These are phyloP conservation scores for Botia kubotai DNA, from an alignment of 2,797 vertebrate species.

Conservation along the genomic window DNA sequence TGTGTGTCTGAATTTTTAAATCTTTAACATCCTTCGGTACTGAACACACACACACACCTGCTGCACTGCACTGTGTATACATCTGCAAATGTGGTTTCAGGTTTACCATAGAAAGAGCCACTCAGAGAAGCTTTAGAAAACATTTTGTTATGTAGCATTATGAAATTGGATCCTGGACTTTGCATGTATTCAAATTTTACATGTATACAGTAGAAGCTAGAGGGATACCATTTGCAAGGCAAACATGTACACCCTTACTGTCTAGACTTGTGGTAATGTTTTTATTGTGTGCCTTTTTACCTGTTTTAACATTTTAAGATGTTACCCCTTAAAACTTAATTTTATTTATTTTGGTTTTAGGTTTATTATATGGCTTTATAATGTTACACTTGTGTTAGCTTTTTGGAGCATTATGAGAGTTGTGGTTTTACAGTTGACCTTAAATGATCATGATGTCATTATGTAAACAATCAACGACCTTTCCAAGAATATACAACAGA, in stretches of 20 bases:
- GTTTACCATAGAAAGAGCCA: neutral
- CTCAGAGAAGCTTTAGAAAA: neutral
- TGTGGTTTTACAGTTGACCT: too few species aligned
- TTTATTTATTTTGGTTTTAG: neutral
- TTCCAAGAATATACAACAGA: neutral
- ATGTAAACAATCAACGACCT: neutral
- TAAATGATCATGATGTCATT: neutral
- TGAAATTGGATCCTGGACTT: constrained; percentile 9
- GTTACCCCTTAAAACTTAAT: neutral
- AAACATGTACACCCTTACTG: constrained; percentile 4
- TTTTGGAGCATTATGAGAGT: too few species aligned
- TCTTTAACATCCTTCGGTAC: neutral
- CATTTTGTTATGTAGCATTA: constrained; percentile 1
- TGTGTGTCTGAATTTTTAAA: neutral
- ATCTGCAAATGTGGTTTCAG: neutral
- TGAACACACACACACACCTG: neutral
- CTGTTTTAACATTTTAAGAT: too few species aligned
- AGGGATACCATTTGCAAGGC: constrained; percentile 11
- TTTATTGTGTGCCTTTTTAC: neutral
- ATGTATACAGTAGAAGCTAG: neutral
- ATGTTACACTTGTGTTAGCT: neutral
- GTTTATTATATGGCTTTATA: neutral
- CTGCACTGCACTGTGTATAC: neutral
- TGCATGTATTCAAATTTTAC: constrained; percentile 14
- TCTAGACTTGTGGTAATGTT: neutral